Evolutionary conservation across 2,888 invertebrate species (phyloP).

Genomic region (Diogma glabrata): DNA sequence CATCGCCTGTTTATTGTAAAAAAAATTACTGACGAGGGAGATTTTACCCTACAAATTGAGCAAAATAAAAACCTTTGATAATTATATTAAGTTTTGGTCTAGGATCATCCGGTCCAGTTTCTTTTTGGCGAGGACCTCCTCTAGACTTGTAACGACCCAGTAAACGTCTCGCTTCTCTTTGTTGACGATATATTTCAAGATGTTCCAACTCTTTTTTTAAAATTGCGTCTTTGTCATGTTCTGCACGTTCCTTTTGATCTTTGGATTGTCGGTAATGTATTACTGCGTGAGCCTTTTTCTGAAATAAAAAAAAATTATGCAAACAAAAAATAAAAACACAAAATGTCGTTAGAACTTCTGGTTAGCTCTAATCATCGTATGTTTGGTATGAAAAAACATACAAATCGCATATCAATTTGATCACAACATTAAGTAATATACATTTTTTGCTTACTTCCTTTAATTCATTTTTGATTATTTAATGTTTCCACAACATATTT

Average conservation of each 20-base stretch:
- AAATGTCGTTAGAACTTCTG: too few relatives aligned
- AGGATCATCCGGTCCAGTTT: slow-evolving; percentile 40
- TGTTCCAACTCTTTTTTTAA: slow-evolving; percentile 53
- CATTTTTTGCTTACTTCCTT: too few relatives aligned
- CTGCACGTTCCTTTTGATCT: slow-evolving; percentile 48
- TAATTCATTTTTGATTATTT: too few relatives aligned
- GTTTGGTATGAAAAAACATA: too few relatives aligned
- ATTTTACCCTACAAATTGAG: too few relatives aligned
- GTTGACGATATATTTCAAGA: slow-evolving; percentile 48
- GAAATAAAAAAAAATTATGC: slow-evolving; percentile 16
- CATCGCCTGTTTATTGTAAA: slow-evolving; percentile 76
- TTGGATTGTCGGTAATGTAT: slow-evolving; percentile 51
- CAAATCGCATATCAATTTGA: too few relatives aligned
- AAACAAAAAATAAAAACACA: too few relatives aligned
- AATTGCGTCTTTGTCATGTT: slow-evolving; percentile 49
- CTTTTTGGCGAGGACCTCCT: slow-evolving; percentile 48
- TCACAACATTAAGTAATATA: too few relatives aligned
- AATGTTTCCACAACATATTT: too few relatives aligned
- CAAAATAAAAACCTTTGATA: slow-evolving; percentile 45
- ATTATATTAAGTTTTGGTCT: slow-evolving; percentile 46
- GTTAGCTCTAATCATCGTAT: too few relatives aligned
- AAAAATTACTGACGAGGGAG: slow-evolving; percentile 7
- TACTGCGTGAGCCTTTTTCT: slow-evolving; percentile 57
- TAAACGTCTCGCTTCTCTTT: slow-evolving; percentile 45
- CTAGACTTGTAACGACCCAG: slow-evolving; percentile 46